Conservation (phyloP, 1,140 invertebrate species). For the Acromyrmex heyeri region DNA sequence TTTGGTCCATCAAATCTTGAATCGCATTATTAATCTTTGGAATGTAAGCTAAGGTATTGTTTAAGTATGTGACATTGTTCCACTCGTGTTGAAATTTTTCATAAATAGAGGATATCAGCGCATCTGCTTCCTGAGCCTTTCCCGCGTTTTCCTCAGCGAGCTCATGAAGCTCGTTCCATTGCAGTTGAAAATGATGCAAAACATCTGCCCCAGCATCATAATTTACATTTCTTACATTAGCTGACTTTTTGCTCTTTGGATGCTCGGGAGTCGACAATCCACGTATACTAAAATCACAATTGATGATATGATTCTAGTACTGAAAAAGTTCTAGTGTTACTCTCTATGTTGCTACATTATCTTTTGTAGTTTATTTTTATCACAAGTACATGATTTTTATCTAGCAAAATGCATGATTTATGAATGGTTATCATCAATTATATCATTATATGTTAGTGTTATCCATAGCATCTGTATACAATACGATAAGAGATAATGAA, state of each 20-base stretch:
- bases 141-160: constrained; percentile 89
- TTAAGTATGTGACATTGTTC: constrained; percentile 87
- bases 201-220: constrained; percentile 88
- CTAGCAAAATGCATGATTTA: not conserved
- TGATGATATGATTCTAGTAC: not conserved
- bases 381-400: not conserved
- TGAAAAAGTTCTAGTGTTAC: not conserved
- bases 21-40: constrained; percentile 88
- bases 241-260: constrained; percentile 78
- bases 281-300: constrained; percentile 80
- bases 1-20: constrained; percentile 88
- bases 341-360: not conserved
- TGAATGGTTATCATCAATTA: not conserved
- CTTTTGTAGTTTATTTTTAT: not conserved
- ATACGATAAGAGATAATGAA: not conserved
- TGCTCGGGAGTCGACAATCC: constrained; percentile 80
- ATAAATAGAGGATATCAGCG: constrained; percentile 87
- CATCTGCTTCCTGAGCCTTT: constrained; percentile 88
- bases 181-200: constrained; percentile 88
- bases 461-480: not conserved
- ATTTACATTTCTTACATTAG: constrained; percentile 83
- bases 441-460: not conserved
- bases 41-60: constrained; percentile 87
- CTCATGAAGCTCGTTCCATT: constrained; percentile 90
- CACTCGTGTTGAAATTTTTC: constrained; percentile 87